Percentiles rank a stretch among this genome's conserved stretches.
Evolutionary conservation across 2,888 invertebrate genomes (phyloP).

Genomic region (Agrotis ipsilon): DNA sequence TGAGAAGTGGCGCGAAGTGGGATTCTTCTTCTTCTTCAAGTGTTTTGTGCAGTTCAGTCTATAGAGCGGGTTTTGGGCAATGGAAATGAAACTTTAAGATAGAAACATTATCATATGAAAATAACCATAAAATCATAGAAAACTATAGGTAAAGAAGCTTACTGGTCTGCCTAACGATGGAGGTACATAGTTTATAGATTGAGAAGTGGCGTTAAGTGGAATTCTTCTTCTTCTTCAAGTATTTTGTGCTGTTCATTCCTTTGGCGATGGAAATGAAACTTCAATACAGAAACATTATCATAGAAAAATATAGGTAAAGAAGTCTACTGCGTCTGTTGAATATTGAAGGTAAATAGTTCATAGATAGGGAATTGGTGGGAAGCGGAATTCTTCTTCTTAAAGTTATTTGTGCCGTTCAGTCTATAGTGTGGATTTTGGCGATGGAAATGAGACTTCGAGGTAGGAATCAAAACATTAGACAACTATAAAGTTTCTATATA

Average conservation of each 20-base stretch:
- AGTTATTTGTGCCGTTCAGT: too few relatives aligned
- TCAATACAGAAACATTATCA: background rate
- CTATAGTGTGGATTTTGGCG: too few relatives aligned
- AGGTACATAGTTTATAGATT: conserved; percentile 43
- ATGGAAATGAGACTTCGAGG: background rate
- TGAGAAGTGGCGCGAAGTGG: background rate
- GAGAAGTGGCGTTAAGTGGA: background rate
- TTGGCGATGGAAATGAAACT: background rate
- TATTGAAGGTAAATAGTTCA: conserved; percentile 42
- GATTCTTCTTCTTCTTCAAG: background rate
- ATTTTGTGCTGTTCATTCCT: background rate
- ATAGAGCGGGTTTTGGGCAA: background rate
- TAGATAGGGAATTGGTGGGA: conserved; percentile 18
- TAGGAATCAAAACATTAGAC: background rate
- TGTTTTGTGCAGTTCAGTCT: background rate
- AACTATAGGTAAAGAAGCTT: background rate
- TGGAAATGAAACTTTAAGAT: background rate
- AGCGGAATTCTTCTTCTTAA: background rate
- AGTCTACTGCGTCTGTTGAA: conserved; percentile 29
- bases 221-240: background rate
- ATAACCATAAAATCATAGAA: too few relatives aligned
- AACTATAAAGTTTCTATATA: too few relatives aligned
- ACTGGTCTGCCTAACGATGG: conserved; percentile 24
- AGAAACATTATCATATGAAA: background rate
- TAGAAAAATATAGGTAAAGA: too few relatives aligned